Evolutionary conservation across 2,888 invertebrate genomes (phyloP), one percentile per base, ranked within the genome.

Genomic region (Conops quadrifasciatus): DNA sequence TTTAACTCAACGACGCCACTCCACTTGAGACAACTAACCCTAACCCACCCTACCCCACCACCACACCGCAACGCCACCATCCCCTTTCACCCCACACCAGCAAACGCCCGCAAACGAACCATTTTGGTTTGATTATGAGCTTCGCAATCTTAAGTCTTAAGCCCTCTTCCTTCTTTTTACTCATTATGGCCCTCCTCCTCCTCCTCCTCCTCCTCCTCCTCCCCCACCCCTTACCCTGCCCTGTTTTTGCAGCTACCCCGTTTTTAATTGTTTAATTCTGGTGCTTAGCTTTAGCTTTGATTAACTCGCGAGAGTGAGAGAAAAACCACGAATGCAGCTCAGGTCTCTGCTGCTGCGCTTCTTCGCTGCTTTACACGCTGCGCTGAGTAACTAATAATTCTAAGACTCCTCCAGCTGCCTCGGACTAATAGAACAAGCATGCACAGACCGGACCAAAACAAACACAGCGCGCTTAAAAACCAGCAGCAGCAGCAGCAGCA

Each of bases 261-360:
- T 24, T 67, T 68, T 68, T 68, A 68, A 62, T 68, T 62, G 68
- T 68, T 68, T 51, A 68, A 60, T 60, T 68, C 47, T 58, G 36
- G 36, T 36, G 66, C 67, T 59, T 26, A 47, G 30, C 45, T 28
- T 59, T 67, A 28, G 62, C 49, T 51, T 68, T 68, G 60, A 68
- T 62, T 68, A 62, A 68, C 24, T 60, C 21, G 36, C 36, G 15
- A 62, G 24, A 53, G 16, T 24, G 26, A 62, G 21, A 68, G n/a
- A 36, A 49, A 21, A n/a, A 28, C 47, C 43, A 16, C 36, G 43
- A 58, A 15, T 11, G 53, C 21, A 36, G 11, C 45, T 24, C 11
- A 24, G 19, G 36, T 36, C 36, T 7, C 9, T 9, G 36, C 36
- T 36, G 4, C 36, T 21, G 43, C 9, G 36, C 51, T 49, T 51